A percentile compares a stretch with the other conserved stretches of the same genome.
Conservation (phyloP, 1,140 invertebrate species). For the Penaeus japonicus region DNA sequence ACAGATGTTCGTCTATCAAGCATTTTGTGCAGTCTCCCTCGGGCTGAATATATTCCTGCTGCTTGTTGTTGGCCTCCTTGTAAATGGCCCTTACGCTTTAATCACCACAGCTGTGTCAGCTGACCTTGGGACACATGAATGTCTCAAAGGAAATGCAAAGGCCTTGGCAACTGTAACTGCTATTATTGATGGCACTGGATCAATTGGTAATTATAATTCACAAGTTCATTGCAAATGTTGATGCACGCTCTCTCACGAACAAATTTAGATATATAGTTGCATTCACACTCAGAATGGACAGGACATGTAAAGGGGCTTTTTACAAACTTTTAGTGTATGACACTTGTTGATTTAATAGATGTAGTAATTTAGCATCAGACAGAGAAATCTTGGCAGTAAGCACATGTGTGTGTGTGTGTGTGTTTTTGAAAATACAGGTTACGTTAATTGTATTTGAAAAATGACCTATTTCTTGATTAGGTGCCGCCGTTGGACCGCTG, state of each 20-base stretch:
- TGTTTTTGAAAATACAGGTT: background rate
- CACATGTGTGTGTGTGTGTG: background rate
- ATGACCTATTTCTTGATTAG: background rate
- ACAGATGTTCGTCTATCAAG: slow-evolving; percentile 82
- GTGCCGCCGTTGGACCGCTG: slow-evolving; percentile 54
- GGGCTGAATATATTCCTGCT: slow-evolving; percentile 74
- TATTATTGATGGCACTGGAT: slow-evolving; percentile 90
- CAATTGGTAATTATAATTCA: slow-evolving; percentile 45
- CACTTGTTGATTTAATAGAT: no score
- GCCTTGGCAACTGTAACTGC: slow-evolving; percentile 95
- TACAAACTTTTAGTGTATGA: no score
- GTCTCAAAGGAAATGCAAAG: slow-evolving; percentile 82
- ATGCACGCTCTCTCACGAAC: background rate
- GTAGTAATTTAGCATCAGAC: no score
- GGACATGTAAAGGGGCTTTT: no score
- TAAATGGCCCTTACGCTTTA: slow-evolving; percentile 94
- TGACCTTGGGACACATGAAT: slow-evolving; percentile 88
- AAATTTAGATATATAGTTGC: background rate
- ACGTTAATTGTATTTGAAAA: background rate
- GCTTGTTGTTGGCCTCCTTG: slow-evolving; percentile 80
- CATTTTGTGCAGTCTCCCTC: slow-evolving; percentile 67
- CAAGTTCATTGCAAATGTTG: background rate
- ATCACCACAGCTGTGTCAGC: slow-evolving; percentile 97
- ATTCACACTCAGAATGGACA: no score
- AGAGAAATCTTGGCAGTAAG: no score